A percentile compares a stretch with the other conserved stretches of the same genome.
These are phyloP conservation scores for Grammomys surdaster DNA, from an alignment of 2,113 vertebrate genomes.

Conservation along the genomic window DNA sequence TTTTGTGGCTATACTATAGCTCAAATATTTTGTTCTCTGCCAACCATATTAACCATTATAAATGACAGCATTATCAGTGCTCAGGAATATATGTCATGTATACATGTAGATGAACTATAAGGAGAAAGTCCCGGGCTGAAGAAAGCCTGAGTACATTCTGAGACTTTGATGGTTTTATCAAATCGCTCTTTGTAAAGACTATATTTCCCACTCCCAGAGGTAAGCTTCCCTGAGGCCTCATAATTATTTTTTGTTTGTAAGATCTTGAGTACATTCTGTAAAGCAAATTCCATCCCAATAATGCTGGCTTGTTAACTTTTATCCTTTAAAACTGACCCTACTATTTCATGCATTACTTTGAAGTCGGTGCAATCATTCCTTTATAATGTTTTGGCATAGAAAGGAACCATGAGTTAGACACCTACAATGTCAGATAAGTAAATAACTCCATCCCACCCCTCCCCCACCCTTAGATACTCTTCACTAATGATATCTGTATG, in stretches of 20 bases:
- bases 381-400: conserved; percentile 6
- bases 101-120: background rate
- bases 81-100: background rate
- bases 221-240: background rate
- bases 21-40: background rate
- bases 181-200: conserved; percentile 3
- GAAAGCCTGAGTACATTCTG: background rate
- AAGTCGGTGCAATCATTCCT: background rate
- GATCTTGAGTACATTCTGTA: conserved; percentile 26
- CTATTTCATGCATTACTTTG: conserved; percentile 41
- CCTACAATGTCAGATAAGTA: background rate
- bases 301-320: background rate
- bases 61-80: background rate
- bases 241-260: conserved; percentile 57
- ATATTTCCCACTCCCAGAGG: background rate
- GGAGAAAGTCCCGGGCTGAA: background rate
- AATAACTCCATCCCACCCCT: background rate
- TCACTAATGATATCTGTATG: conserved; percentile 19
- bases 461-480: background rate
- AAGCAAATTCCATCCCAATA: conserved; percentile 26
- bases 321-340: background rate
- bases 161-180: background rate
- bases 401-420: background rate
- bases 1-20: background rate
- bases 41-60: background rate